These are phyloP conservation scores for Eriocheir sinensis DNA, from an alignment of 1,140 invertebrate genomes.

Conservation along the genomic window DNA sequence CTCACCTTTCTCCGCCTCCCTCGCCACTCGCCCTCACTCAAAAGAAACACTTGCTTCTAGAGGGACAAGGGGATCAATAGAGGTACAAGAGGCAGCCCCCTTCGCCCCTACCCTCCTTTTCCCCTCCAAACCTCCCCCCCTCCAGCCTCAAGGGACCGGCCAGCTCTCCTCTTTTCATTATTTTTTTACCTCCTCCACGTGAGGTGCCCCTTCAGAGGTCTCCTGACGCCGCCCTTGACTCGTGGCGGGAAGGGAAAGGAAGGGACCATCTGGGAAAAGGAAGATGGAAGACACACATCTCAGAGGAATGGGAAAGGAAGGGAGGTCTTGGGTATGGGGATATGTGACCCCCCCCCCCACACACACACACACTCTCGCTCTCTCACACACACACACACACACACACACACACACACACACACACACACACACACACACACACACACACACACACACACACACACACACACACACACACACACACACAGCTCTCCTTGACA, in stretches of 20 bases:
- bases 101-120: no score
- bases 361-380: no score
- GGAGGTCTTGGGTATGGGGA: no score
- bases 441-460: no score
- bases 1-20: constrained; percentile 11
- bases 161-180: not conserved
- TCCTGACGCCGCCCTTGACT: not conserved
- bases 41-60: constrained; percentile 15
- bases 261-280: not conserved
- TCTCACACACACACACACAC: no score
- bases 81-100: not conserved
- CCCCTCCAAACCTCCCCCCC: not conserved
- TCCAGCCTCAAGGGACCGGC: not conserved
- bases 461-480: no score
- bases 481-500: no score
- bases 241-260: not conserved
- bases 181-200: not conserved
- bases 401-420: no score
- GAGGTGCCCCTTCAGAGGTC: not conserved
- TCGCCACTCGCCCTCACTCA: not conserved
- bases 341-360: no score
- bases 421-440: no score
- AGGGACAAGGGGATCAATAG: constrained; percentile 11
- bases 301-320: not conserved
- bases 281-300: not conserved